Base-by-base conservation (phyloP, 2,113 vertebrate genomes). In the Athene noctua region DNA sequence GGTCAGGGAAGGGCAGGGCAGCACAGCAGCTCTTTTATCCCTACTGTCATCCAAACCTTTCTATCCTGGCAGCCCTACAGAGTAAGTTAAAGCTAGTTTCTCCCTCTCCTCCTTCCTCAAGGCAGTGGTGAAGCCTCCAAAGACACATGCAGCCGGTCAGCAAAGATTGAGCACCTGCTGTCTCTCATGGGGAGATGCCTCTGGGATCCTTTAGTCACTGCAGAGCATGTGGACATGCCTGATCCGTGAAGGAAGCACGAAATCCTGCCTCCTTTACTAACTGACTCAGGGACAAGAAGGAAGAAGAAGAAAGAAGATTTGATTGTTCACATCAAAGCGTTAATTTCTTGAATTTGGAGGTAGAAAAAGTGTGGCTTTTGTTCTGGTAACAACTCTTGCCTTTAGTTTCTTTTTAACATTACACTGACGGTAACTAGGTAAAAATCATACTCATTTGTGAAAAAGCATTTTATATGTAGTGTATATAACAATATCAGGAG, bases 361-460 rank as follows among this genome's bases (percentile, higher is more conserved):
- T 29, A 8, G 71, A 47, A 94, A 82, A 95, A 83, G 5, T 78
- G 42, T 58, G 55, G 79, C 67, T 88, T 96, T 96, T 96, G 71
- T 96, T 96, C 74, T 5, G 2, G 29, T 80, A 90, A 70, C 14
- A 36, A 61, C 44, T 91, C 79, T 83, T 88, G 67, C 84, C 51
- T 95, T 92, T 91, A 54, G 66, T 88, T 93, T 93, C 80, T 95
- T 95, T 94, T 94, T 78, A 92, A 83, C 15, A 13, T 85, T 92
- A 67, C 0, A 1, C 79, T 77, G 59, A 67, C 4, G 59, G 47
- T 90, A 94, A 97, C 87, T 94, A 97, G 84, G 93, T 96, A 96
- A 96, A 97, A 94, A 95, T 94, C 96, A 93, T 71, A 94, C 83
- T 95, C 79, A 96, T 96, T 93, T 96, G 89, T 73, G 91, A 62